These are phyloP conservation scores for Chionoecetes opilio DNA, from an alignment of 1,140 invertebrate genomes.

Conservation along the genomic window DNA sequence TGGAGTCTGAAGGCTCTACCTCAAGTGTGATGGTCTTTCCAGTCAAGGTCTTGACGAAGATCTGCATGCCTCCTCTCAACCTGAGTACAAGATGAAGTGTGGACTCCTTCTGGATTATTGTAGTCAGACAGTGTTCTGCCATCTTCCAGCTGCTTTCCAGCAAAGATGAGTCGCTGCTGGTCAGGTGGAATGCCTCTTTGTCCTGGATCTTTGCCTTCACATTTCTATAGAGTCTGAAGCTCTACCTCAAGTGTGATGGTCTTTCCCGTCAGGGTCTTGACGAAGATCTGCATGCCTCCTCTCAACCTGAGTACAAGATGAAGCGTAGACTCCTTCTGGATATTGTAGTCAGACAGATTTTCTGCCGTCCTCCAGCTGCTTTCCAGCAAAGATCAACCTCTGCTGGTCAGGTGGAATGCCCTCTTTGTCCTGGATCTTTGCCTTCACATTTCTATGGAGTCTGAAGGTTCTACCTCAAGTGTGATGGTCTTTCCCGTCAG, in stretches of 20 bases:
- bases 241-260: conserved; percentile 45
- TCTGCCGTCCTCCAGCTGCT: conserved; percentile 30
- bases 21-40: conserved; percentile 49
- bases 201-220: conserved; percentile 55
- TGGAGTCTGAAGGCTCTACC: conserved; percentile 45
- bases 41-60: conserved; percentile 47
- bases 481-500: conserved; percentile 37
- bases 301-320: background rate
- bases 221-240: conserved; percentile 48
- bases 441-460: conserved; percentile 32
- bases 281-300: conserved; percentile 20
- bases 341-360: conserved; percentile 15
- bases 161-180: conserved; percentile 60
- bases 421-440: conserved; percentile 40
- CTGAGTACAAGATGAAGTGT: conserved; percentile 34
- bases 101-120: conserved; percentile 47
- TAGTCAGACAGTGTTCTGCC: conserved; percentile 27
- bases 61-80: background rate
- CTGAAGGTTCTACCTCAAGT: background rate
- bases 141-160: conserved; percentile 54
- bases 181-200: conserved; percentile 41
- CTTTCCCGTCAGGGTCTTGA: conserved; percentile 49
- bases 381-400: conserved; percentile 38
- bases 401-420: conserved; percentile 36
- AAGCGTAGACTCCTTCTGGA: conserved; percentile 31